Percentiles rank a stretch among this genome's conserved stretches.
phyloP scores from a whole-genome alignment of 2,888 invertebrate species.

The Belgica antarctica region DNA sequence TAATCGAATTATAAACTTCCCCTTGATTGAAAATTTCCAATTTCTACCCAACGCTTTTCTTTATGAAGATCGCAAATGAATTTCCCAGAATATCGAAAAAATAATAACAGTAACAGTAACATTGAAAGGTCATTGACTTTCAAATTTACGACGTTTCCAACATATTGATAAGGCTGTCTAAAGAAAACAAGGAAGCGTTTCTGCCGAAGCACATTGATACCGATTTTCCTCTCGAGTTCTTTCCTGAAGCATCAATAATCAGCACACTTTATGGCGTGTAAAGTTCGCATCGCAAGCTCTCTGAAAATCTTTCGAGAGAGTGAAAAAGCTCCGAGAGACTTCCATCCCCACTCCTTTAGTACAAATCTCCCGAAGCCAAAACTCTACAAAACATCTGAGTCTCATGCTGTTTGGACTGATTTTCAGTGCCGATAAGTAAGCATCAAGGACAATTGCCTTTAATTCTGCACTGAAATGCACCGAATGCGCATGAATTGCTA shows the following conservation, averaged over 20 bases:
- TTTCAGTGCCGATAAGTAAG: no score
- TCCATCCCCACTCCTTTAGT: conserved; percentile 1
- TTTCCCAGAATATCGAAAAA: no score
- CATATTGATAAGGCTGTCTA: background rate
- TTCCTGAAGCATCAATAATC: background rate
- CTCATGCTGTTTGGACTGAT: background rate
- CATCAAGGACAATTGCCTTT: no score
- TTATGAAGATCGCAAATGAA: no score
- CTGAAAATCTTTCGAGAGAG: background rate
- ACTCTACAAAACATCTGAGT: background rate
- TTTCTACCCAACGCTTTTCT: no score
- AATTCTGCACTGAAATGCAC: background rate
- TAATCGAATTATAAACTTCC: no score
- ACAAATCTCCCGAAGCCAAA: background rate
- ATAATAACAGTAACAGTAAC: no score
- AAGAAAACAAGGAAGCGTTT: background rate
- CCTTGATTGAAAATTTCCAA: no score
- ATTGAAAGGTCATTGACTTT: background rate
- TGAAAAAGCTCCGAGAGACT: background rate
- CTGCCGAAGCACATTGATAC: background rate
- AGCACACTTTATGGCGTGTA: background rate
- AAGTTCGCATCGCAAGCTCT: background rate
- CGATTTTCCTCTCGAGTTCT: background rate
- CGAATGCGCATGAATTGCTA: conserved; percentile 32
- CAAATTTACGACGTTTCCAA: background rate